These are phyloP conservation scores for Piaya cayana DNA, from an alignment of 2,113 vertebrate species.

Conservation along the genomic window DNA sequence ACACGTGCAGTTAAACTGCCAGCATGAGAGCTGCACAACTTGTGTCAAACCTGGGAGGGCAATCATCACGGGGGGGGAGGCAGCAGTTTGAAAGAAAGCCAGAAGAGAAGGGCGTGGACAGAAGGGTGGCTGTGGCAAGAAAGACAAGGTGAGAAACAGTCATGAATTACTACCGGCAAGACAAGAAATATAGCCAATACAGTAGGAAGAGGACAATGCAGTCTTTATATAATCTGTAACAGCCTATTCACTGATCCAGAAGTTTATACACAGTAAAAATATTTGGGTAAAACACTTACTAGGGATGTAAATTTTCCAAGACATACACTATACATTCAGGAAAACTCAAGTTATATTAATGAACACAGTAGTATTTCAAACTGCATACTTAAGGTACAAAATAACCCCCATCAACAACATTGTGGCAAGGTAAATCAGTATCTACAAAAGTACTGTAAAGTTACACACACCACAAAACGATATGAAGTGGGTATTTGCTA, in stretches of 20 bases:
- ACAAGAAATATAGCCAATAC: background rate
- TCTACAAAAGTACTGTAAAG: background rate
- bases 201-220: background rate
- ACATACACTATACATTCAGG: background rate
- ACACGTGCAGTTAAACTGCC: background rate
- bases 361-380: background rate
- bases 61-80: background rate
- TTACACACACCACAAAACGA: background rate
- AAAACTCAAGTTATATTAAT: background rate
- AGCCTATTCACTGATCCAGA: background rate
- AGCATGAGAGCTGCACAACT: background rate
- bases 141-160: background rate
- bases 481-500: background rate
- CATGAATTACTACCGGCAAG: background rate
- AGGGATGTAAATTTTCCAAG: background rate
- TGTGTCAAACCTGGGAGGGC: background rate
- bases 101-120: background rate
- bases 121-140: background rate
- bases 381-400: background rate
- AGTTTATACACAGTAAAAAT: background rate
- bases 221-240: background rate
- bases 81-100: background rate
- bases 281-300: background rate
- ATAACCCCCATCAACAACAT: rapidly evolving
- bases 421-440: background rate